Evolutionary conservation across 2,888 invertebrate species (phyloP), one percentile per base, ranked within the genome.

Genomic region (Epinotia bilunana): DNA sequence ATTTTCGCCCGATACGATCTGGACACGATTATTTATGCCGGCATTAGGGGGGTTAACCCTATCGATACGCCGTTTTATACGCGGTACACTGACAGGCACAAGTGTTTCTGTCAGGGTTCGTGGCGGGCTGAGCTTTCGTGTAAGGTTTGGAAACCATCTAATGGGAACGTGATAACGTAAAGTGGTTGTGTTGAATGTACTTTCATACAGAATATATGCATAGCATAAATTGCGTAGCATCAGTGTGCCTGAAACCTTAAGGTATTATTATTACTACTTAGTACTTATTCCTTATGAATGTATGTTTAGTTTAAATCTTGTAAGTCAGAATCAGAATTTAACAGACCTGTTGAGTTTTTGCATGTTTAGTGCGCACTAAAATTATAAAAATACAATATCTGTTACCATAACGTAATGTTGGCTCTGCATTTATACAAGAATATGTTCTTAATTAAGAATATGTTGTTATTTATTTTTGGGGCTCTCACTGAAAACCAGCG

Each of bases 11-110:
- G 93, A 93, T 93, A 93, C 88, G 84, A 94, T 94, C 93, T 90
- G 83, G 91, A 92, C 93, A 89, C 89, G 92, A 93, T 93, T 92
- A 93, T 93, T 93, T 93, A 94, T 93, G 89, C 86, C 84, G 84
- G 87, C 89, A 89, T 91, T 90, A 88, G 90, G 93, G 92, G 91
- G 87, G 81, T 84, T 88, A 89, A 89, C 92, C 91, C 92, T 87
- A 91, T 93, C 92, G 92, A 93, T 92, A 88, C 87, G 88, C 81
- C 86, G 85, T 86, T 91, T 91, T 92, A 90, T 91, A 91, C 87
- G 88, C 87, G 86, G 87, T 88, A 90, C 83, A 80, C 78, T 80
- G 78, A 78, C 58, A 75, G 49, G 73, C 79, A 82, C 73, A 87
- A 87, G 81, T 81, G 79, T 79, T 78, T 71, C 71, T 71, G 65